These are phyloP conservation scores for Chaenogobius annularis DNA, from an alignment of 2,113 vertebrate species.

Conservation along the genomic window DNA sequence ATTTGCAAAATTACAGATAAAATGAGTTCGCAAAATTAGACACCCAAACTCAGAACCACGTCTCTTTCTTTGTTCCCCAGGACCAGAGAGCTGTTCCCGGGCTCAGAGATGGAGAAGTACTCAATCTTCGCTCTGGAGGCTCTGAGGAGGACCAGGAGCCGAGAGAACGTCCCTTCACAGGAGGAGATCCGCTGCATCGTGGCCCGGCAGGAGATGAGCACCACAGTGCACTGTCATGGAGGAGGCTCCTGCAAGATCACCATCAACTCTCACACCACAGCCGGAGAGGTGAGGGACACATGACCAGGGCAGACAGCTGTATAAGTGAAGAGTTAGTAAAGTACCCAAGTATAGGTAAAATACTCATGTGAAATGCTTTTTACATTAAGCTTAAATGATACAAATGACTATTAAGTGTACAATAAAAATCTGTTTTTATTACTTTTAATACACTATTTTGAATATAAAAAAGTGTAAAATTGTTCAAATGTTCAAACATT, in stretches of 20 bases:
- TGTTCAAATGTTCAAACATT: too few species aligned
- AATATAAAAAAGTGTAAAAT: too few species aligned
- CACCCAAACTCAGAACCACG: neutral
- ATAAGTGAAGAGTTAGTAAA: too few species aligned
- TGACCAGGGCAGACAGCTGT: neutral
- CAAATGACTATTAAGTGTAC: neutral
- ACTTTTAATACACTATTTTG: too few species aligned
- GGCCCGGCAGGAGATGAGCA: conserved; percentile 89
- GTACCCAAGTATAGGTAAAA: neutral
- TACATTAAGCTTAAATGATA: neutral
- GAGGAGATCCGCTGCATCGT: conserved; percentile 92
- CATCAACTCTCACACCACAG: conserved; percentile 94
- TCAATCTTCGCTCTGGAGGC: conserved; percentile 87
- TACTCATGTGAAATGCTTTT: neutral
- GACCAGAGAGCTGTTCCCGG: conserved; percentile 86
- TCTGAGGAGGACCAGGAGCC: conserved; percentile 86
- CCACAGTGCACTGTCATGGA: conserved; percentile 92
- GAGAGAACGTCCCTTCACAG: conserved; percentile 91
- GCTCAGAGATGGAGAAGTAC: conserved; percentile 90
- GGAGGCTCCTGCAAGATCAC: conserved; percentile 97
- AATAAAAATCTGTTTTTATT: neutral
- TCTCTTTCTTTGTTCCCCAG: conserved; percentile 57
- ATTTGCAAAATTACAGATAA: too few species aligned
- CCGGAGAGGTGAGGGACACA: conserved; percentile 86
- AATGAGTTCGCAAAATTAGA: too few species aligned